Percentiles rank a stretch among this genome's conserved stretches.
Conservation (phyloP, 2,797 vertebrate genomes). For the Clarias pachynema region DNA sequence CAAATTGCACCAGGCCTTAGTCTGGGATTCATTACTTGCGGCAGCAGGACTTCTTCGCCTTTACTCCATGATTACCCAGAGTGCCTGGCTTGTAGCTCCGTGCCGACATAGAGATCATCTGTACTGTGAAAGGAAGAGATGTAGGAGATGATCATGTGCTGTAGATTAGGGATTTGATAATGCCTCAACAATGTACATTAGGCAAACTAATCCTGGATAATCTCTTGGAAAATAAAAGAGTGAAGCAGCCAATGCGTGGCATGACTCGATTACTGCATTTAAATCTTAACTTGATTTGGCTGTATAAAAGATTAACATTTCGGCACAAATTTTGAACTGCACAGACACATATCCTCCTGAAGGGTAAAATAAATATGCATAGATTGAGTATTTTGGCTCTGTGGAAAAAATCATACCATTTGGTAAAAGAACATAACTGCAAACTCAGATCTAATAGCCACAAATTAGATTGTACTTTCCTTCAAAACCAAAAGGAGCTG, state of each 20-base stretch:
- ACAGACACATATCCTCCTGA: conserved; percentile 4
- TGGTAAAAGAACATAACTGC: conserved; percentile 7
- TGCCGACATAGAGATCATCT: conserved; percentile 24
- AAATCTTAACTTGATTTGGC: background rate
- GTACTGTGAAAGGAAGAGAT: conserved; percentile 21
- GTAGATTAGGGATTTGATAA: conserved; percentile 49
- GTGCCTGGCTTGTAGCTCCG: conserved; percentile 15
- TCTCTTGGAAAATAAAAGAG: conserved; percentile 1
- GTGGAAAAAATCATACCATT: background rate
- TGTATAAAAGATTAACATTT: conserved; percentile 11
- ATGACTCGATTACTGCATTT: conserved; percentile 22
- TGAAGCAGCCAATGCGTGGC: background rate
- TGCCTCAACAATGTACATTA: conserved; percentile 23
- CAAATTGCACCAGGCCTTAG: conserved; percentile 54
- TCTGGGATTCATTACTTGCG: conserved; percentile 57
- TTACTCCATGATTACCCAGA: conserved; percentile 43
- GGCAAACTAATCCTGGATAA: conserved; percentile 33
- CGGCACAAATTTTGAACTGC: background rate
- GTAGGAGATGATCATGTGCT: conserved; percentile 40
- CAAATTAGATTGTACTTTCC: conserved; percentile 35
- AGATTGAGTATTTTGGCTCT: conserved; percentile 17
- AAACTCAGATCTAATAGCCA: conserved; percentile 14
- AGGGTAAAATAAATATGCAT: conserved; percentile 18
- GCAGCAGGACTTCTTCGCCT: conserved; percentile 44
- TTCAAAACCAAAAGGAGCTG: conserved; percentile 10